Evolutionary conservation across 2,888 invertebrate species (phyloP), one percentile per base, ranked within the genome.

Genomic region (Drosophila melanosoma): DNA sequence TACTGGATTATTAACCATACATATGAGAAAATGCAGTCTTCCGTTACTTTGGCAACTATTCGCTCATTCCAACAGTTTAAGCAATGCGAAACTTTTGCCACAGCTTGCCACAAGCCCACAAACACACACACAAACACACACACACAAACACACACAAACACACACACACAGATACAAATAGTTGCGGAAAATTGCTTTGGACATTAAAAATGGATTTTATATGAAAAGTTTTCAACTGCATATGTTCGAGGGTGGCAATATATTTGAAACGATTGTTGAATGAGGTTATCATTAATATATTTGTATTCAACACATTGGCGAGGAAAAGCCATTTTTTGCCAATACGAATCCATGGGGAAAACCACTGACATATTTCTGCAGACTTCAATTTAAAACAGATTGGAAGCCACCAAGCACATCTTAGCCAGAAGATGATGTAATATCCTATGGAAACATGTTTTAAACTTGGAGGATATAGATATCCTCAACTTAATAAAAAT

Each of bases 51-150:
- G 36, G 58, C 42, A 74, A 74, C 74, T 54, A 67, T 73, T 59
- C 57, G 36, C 29, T 49, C 73, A 67, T 66, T 73, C 61, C 61
- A 33, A 10, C 38, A 53, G 61, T 67, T 49, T 40, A 58, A 49
- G 33, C 42, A 62, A 66, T 32, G 67, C 48, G 20, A 57, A 73
- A 73, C 73, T 72, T 73, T 65, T 32, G 45, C 26, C 51, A 49
- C 32, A 26, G 29, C 32, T 17, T 40, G 7, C 36, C 26, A 23
- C 36, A 33, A 23, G 40, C 48, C 52, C 36, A 38, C 42, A 53
- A 17, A 38, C 3, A 38, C 38, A 35, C 35, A 17, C 38, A 38
- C 1, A 38, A 42, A 53, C 35, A 17, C 38, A 38, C 3, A n/a
- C n/a, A 40, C 36, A 38, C 42, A 53, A 17, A 38, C 3, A 38